Percentiles rank a stretch among this genome's conserved stretches.
Conservation (phyloP, 2,888 invertebrate genomes). For the Lumbricus terrestris region DNA sequence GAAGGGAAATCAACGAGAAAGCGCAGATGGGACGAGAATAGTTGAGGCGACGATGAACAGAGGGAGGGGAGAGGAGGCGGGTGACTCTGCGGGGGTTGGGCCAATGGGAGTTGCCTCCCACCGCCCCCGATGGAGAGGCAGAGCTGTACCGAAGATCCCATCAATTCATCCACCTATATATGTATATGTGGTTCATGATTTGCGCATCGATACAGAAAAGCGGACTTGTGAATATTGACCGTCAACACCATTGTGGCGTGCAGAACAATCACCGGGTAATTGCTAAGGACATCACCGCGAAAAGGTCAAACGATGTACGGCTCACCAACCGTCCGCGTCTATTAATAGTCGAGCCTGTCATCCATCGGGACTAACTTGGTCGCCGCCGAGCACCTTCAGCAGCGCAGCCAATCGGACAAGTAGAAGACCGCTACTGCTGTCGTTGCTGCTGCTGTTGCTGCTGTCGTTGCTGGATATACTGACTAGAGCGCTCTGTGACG, state of each 20-base stretch:
- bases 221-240: neutral
- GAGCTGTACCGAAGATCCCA: neutral
- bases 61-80: neutral
- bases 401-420: neutral
- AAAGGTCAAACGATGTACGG: neutral
- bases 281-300: slow-evolving; percentile 7
- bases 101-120: neutral
- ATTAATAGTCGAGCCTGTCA: neutral
- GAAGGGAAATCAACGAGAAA: neutral
- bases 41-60: neutral
- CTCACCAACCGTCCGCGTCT: too few species aligned
- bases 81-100: neutral
- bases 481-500: neutral
- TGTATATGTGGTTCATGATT: neutral
- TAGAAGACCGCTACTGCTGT: too few species aligned
- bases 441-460: too few species aligned
- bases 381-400: neutral
- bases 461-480: neutral
- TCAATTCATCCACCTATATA: neutral
- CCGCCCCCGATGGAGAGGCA: neutral
- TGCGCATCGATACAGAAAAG: neutral
- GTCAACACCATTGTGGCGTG: neutral
- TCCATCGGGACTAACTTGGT: neutral
- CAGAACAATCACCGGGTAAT: neutral
- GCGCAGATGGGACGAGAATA: neutral